Conservation (phyloP, 2,797 vertebrate genomes). For the Varecia variegata region DNA sequence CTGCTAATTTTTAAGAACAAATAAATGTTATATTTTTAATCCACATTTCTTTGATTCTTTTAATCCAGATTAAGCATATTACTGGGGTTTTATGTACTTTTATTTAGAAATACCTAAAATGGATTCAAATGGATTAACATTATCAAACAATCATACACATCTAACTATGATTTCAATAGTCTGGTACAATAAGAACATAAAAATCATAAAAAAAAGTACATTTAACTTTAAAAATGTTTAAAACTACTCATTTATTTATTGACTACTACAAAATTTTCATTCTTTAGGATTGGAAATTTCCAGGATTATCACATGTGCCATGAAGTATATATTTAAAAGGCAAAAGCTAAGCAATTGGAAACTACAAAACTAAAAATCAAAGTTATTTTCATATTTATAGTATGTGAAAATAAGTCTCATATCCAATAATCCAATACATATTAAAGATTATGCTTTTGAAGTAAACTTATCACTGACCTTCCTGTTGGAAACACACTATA, state of each 20-base stretch:
- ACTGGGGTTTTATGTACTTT: not conserved
- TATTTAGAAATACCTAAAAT: slow-evolving; percentile 87
- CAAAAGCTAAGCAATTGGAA: slow-evolving; percentile 96
- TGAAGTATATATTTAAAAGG: slow-evolving; percentile 91
- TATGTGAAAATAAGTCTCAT: slow-evolving; percentile 85
- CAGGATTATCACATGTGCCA: slow-evolving; percentile 86
- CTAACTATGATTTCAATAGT: slow-evolving; percentile 92
- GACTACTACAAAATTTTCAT: slow-evolving; percentile 87
- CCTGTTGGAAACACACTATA: slow-evolving; percentile 84
- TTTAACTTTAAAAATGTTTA: slow-evolving; percentile 87
- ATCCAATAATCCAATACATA: slow-evolving; percentile 85
- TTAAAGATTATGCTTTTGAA: slow-evolving; percentile 89
- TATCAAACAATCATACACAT: slow-evolving; percentile 94
- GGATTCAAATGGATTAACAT: slow-evolving; percentile 92
- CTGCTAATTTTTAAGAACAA: not conserved
- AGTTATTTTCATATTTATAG: slow-evolving; percentile 87
- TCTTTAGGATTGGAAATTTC: slow-evolving; percentile 81
- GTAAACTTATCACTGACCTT: slow-evolving; percentile 87
- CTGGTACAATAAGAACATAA: slow-evolving; percentile 91
- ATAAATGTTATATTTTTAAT: not conserved
- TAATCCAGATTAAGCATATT: not conserved
- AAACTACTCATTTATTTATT: slow-evolving; percentile 87
- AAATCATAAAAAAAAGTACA: slow-evolving; percentile 86
- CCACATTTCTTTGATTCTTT: not conserved
- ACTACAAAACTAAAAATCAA: slow-evolving; percentile 92